Evolutionary conservation across 2,113 vertebrate species (phyloP).

Genomic region (Rhea americana): DNA sequence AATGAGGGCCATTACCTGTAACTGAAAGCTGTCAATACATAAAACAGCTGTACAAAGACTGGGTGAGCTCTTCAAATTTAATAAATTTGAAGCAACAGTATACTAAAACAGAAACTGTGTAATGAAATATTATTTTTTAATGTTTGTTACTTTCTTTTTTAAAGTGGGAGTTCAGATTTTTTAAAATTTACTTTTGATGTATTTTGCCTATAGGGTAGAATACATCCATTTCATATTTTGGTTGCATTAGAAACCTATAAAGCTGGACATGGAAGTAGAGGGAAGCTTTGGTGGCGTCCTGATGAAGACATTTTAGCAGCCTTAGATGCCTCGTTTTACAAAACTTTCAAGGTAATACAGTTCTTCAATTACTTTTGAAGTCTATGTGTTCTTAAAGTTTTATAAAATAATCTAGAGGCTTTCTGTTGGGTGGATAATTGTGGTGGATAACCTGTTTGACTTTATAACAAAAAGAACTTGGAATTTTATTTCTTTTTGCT

Average conservation of each 20-base stretch:
- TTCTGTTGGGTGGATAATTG: not conserved
- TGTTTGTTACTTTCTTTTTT: not conserved
- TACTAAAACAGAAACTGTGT: not conserved
- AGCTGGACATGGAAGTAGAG: conserved; percentile 85
- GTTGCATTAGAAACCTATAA: conserved; percentile 89
- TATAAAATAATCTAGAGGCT: not conserved
- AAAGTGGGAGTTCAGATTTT: not conserved
- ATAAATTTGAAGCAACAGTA: not conserved
- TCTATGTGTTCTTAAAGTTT: not conserved
- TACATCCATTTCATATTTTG: conserved; percentile 89
- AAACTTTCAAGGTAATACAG: conserved; percentile 82
- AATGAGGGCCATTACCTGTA: not conserved
- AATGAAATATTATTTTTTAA: not conserved
- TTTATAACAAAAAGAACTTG: not conserved
- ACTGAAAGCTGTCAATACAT: not conserved
- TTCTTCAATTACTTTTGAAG: not conserved
- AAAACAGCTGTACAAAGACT: not conserved
- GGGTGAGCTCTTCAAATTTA: not conserved
- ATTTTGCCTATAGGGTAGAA: conserved; percentile 77
- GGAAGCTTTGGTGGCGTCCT: conserved; percentile 89
- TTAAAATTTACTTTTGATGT: not conserved
- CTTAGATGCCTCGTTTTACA: conserved; percentile 88
- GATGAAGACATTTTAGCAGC: conserved; percentile 85
- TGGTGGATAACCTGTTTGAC: not conserved
- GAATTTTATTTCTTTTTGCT: not conserved